Base-by-base conservation (phyloP, 2,888 invertebrate genomes). In the Leptopilina syphax region DNA sequence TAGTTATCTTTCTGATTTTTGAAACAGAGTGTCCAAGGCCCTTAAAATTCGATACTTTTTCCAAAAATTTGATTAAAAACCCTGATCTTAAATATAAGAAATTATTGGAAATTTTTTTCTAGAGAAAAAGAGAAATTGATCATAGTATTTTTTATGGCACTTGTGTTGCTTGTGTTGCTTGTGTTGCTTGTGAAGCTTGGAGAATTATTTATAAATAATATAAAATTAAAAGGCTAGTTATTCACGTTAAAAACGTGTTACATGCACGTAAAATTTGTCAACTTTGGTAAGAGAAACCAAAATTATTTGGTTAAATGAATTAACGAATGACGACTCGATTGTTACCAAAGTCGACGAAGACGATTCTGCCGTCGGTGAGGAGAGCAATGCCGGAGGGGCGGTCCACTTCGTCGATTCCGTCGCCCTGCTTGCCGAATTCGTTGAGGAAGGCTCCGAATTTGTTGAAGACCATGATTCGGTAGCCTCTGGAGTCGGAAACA, bases 401-500 rank as follows among this genome's bases (percentile, higher is more conserved):
- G 93, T 98, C 98, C 92, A 98, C 95, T 91, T 98, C 96, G 82
- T 95, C 94, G n/a, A 94, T 91, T 0, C 93, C 93, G 41, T 93
- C 94, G 54, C 94, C 94, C 3, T 88, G 87, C n/a, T 81, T 85
- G 8, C 91, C 91, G 50, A 89, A 88, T 44, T 83, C 86, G 84
- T 88, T 88, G 41, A 86, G 85, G 10, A 89, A 73, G 0, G 78
- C 73, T 18, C 68, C 68, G 4, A 47, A 47, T 68, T 47, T 63
- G 8, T 63, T 68, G 9, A 68, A 68, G 18, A 68, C 9, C 5
- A 68, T n/a, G 18, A 68, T 47, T 24, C 68, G 18, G 47, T 68
- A 96, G 93, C 98, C 98, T 88, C 97, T 95, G 0, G 98, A 98
- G 93, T 99, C 98, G 3, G 98, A 97, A 68, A 99, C 96, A 83